Percentiles rank a stretch among this genome's conserved stretches.
Evolutionary conservation across 2,797 vertebrate genomes (phyloP).

Genomic region (Hemitrygon akajei): DNA sequence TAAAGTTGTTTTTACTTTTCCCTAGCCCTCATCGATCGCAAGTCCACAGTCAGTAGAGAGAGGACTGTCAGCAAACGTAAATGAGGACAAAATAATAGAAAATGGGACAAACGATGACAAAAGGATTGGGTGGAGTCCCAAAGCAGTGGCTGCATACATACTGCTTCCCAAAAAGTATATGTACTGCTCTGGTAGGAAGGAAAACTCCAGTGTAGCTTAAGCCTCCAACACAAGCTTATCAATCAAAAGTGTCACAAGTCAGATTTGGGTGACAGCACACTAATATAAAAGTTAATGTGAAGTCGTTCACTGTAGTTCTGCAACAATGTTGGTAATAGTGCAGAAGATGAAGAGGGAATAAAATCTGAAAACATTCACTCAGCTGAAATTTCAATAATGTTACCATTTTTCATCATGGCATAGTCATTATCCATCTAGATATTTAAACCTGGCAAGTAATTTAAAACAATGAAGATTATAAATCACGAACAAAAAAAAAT

Average conservation of each 20-base stretch:
- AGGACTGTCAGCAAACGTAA: not conserved
- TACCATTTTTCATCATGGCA: conserved; percentile 23
- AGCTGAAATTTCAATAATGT: conserved; percentile 29
- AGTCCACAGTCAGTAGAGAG: not conserved
- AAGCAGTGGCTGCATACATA: not conserved
- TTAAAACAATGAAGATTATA: conserved; percentile 33
- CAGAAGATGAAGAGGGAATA: not conserved
- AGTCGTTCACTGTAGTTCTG: not conserved
- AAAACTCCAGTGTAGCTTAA: not conserved
- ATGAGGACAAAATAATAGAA: not conserved
- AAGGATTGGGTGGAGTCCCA: not conserved
- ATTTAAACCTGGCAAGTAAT: conserved; percentile 30
- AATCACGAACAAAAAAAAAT: conserved; percentile 6
- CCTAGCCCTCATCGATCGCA: not conserved
- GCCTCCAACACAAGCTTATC: not conserved
- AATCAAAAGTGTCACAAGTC: conserved; percentile 13
- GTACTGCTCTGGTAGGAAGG: not conserved
- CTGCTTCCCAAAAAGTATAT: not conserved
- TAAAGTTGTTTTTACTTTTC: not conserved
- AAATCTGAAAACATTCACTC: conserved; percentile 25
- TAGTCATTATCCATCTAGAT: conserved; percentile 22
- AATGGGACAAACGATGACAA: not conserved
- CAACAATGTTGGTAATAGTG: not conserved
- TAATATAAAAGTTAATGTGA: not conserved
- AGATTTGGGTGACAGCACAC: not conserved